Evolutionary conservation across 1,140 invertebrate genomes (phyloP), one percentile per base, ranked within the genome.

Genomic region (Acromyrmex charruanus): DNA sequence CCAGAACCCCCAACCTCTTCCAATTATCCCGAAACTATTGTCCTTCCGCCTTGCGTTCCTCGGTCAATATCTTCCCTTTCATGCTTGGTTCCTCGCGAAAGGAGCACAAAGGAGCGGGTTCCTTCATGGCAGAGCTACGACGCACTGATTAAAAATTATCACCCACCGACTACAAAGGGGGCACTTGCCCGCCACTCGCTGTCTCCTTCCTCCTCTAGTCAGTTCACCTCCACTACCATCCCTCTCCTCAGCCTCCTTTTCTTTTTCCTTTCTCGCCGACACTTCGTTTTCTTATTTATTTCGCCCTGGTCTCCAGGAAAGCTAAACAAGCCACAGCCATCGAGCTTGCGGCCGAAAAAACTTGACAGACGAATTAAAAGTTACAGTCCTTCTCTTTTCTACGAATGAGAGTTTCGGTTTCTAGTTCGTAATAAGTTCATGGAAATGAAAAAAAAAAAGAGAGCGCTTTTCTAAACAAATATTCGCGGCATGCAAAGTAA

Each of bases 131-230:
- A 88, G 72, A 90, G 89, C 77, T 87, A 93, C 89, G 91, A 89
- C 89, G 89, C 92, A 87, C 92, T 93, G 92, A 93, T 93, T 93
- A 93, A 93, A 93, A 93, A 93, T 93, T 93, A 93, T 93, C 92
- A 93, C 92, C 92, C 90, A 87, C 77, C 87, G 86, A 91, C 92
- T 93, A 92, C 90, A 93, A 93, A 93, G 89, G 92, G 89, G 85
- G 68, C 87, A 88, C 86, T 89, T 86, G 68, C 71, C 72, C 53
- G 72, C 69, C 86, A 86, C 65, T 79, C 82, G 89, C 77, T 75
- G 75, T 72, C 69, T 18, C 58, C 85, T 80, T 69, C 85, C 58
- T 25, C 55, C 51, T 5, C 74, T 31, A 58, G 18, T n/a, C 59
- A 10, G 18, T 9, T 59, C 74, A 44, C 59, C 44, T 6, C 16